Conservation (phyloP, 2,113 vertebrate species). For the Anolis carolinensis region DNA sequence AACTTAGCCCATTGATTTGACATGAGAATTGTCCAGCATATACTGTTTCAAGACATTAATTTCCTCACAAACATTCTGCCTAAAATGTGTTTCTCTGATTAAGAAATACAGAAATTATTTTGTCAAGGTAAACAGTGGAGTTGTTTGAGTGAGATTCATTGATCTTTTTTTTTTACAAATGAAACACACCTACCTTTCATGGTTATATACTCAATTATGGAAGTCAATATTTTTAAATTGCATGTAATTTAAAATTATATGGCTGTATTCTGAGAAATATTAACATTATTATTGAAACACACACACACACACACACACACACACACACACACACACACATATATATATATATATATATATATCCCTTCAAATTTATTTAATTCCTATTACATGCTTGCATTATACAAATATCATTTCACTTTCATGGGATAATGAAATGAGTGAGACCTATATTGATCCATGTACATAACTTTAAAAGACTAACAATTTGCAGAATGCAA, state of each 20-base stretch:
- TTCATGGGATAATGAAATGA: slow-evolving; percentile 43
- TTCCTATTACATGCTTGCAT: slow-evolving; percentile 11
- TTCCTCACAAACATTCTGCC: neutral
- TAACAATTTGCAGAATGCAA: slow-evolving; percentile 7
- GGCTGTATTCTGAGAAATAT: neutral
- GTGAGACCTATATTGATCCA: slow-evolving; percentile 42
- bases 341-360: neutral
- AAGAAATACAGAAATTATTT: neutral
- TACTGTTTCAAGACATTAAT: neutral
- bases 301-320: too few relatives aligned
- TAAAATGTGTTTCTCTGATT: neutral
- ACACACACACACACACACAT: too few relatives aligned
- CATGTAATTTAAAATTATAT: neutral
- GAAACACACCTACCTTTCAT: neutral
- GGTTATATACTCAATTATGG: neutral
- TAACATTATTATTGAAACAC: neutral
- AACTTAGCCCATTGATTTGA: accelerated
- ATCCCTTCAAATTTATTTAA: slow-evolving; percentile 12
- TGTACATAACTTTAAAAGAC: slow-evolving; percentile 25
- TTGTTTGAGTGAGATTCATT: neutral
- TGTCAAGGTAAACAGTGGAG: neutral
- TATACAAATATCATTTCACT: slow-evolving; percentile 30
- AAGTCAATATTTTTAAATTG: slow-evolving; percentile 8
- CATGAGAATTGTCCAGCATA: neutral
- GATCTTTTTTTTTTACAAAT: neutral